Percentiles rank a stretch among this genome's conserved stretches.
Evolutionary conservation across 1,140 invertebrate species (phyloP).

Genomic region (Pollicipes pollicipes): DNA sequence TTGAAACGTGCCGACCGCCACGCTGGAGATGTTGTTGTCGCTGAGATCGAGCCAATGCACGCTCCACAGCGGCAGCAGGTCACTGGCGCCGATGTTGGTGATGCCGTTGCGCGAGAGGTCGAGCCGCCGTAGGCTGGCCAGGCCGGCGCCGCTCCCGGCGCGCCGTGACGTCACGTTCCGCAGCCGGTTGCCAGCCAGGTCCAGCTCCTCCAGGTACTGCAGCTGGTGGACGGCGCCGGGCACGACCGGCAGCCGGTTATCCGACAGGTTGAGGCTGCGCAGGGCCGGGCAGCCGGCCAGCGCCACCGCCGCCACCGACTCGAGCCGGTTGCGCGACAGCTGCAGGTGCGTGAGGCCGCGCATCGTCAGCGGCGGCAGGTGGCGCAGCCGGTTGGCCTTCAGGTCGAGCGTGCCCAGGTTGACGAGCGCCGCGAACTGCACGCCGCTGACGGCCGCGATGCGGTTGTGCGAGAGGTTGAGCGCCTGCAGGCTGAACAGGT

Average conservation of each 20-base stretch:
- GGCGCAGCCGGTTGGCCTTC: conserved; percentile 56
- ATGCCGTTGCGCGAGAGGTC: conserved; percentile 68
- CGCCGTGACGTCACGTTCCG: background rate
- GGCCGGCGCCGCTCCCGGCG: conserved; percentile 28
- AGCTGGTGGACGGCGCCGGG: background rate
- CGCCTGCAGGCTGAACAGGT: conserved; percentile 61
- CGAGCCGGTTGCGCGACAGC: background rate
- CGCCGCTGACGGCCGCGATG: conserved; percentile 56
- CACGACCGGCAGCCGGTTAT: background rate
- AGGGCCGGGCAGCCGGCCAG: background rate
- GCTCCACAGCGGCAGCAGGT: conserved; percentile 59
- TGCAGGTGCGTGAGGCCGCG: conserved; percentile 49
- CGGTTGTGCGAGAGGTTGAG: conserved; percentile 69
- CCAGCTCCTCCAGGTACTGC: background rate
- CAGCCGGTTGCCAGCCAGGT: background rate
- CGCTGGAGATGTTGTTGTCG: conserved; percentile 64
- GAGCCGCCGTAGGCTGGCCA: conserved; percentile 54
- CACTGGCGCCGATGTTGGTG: conserved; percentile 50
- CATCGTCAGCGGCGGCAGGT: conserved; percentile 45
- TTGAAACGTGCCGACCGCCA: conserved; percentile 60
- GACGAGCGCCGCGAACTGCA: conserved; percentile 68
- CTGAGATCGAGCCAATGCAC: conserved; percentile 75
- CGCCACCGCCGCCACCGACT: background rate
- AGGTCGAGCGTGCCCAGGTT: conserved; percentile 71
- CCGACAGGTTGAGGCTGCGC: background rate